Base-by-base conservation (phyloP, 2,113 vertebrate species). In the Clarias batrachus region DNA sequence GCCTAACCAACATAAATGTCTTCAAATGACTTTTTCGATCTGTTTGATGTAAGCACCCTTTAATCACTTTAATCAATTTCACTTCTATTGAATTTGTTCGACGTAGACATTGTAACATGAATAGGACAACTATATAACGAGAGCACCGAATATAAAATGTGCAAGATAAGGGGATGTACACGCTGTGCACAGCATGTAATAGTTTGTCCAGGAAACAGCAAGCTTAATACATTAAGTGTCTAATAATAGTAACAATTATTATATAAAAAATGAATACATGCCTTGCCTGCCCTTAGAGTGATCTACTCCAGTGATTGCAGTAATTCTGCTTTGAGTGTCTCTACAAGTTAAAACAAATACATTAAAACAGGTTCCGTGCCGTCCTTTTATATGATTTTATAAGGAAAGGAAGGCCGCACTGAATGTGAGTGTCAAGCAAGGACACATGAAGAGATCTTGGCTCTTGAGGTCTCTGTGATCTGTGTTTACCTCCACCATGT, bases 401-500 rank as follows among this genome's bases (percentile, higher is more conserved):
- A 60, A 23, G 84, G 57, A 65, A 82, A 63, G 14, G n/a, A 73
- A 84, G 70, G 25, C 73, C 52, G 65, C 37, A 27, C 1, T 41
- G 68, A 78, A 73, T 81, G 52, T 33, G 86, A 65, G 73, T 73
- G 70, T 88, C 14, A 56, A 66, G 27, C 25, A 13, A 68, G 65
- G 76, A 37, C 37, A 57, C 80, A 81, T 17, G 6, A 33, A 37
- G 33, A 85, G 78, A 81, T 81, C 66, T 48, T 48, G 52, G 37
- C 37, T 74, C 77, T 63, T 65, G 54, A 37, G 30, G 71, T 65
- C 25, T 27, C 62, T 12, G 83, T 83, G 87, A 37, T 65, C 13
- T 62, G 65, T 85, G 80, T 89, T 88, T 85, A 66, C 60, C 59
- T 77, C 59, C 79, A 81, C 57, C 74, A 60, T 87, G 84, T 85